Evolutionary conservation across 2,797 vertebrate species (phyloP).

Genomic region (Coracias cyanogaster): DNA sequence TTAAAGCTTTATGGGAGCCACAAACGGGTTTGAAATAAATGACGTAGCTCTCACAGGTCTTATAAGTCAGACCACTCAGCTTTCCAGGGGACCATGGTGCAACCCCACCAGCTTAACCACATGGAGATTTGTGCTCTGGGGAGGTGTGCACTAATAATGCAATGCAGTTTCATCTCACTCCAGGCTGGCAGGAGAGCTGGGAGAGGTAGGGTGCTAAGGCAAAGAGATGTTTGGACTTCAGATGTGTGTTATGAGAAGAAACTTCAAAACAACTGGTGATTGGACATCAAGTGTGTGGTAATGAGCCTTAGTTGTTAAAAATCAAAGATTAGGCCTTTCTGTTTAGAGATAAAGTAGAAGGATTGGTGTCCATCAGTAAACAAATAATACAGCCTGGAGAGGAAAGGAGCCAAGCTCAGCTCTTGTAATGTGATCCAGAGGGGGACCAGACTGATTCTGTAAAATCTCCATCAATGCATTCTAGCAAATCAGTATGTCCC

Average conservation of each 20-base stretch:
- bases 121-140: background rate
- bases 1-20: slow-evolving; percentile 22
- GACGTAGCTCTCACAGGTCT: background rate
- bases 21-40: slow-evolving; percentile 15
- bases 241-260: background rate
- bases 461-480: background rate
- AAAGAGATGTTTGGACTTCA: background rate
- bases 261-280: background rate
- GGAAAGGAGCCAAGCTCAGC: background rate
- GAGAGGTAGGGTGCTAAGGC: background rate
- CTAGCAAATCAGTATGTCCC: background rate
- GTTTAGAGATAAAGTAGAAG: background rate
- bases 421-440: background rate
- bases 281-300: accelerated
- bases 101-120: background rate
- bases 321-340: background rate
- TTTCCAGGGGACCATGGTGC: background rate
- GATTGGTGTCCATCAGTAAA: background rate
- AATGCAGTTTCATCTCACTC: background rate
- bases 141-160: background rate
- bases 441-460: background rate
- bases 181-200: background rate
- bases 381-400: background rate
- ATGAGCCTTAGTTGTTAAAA: background rate
- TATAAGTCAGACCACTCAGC: background rate